These are phyloP conservation scores for Sarcoramphus papa DNA, from an alignment of 2,797 vertebrate species.

Conservation along the genomic window DNA sequence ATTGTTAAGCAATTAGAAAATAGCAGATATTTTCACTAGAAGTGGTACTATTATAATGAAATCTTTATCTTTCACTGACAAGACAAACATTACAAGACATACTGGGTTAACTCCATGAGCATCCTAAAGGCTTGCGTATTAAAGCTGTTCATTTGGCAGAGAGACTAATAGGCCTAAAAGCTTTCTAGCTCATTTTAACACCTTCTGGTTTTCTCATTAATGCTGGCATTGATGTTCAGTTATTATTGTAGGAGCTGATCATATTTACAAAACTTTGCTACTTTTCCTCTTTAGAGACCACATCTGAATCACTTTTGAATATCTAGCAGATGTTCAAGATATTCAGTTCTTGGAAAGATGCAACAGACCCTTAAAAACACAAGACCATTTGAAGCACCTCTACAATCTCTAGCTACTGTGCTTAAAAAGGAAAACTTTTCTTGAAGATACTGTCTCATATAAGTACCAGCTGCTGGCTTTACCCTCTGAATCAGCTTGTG, in stretches of 20 bases:
- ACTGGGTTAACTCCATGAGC: background rate
- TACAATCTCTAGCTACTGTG: background rate
- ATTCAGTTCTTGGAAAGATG: background rate
- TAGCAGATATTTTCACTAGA: background rate
- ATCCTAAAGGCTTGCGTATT: background rate
- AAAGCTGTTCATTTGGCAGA: slow-evolving; percentile 32
- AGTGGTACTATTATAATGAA: background rate
- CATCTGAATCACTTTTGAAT: background rate
- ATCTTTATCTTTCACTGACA: background rate
- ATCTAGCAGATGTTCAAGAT: background rate
- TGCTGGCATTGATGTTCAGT: slow-evolving; percentile 6
- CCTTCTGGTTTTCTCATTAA: slow-evolving; percentile 28
- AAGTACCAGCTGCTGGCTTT: background rate
- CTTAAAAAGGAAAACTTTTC: background rate
- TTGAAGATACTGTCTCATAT: background rate
- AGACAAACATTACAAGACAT: background rate
- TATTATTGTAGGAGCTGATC: background rate
- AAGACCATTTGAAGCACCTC: background rate
- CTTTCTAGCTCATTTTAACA: slow-evolving; percentile 25
- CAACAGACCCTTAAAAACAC: background rate
- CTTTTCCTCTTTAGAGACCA: background rate
- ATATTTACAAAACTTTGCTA: background rate
- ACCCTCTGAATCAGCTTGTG: background rate
- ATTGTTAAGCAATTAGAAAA: background rate
- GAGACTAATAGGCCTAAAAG: background rate